Conservation (phyloP, 1,140 invertebrate species). For the Brachionus rotundiformis region DNA sequence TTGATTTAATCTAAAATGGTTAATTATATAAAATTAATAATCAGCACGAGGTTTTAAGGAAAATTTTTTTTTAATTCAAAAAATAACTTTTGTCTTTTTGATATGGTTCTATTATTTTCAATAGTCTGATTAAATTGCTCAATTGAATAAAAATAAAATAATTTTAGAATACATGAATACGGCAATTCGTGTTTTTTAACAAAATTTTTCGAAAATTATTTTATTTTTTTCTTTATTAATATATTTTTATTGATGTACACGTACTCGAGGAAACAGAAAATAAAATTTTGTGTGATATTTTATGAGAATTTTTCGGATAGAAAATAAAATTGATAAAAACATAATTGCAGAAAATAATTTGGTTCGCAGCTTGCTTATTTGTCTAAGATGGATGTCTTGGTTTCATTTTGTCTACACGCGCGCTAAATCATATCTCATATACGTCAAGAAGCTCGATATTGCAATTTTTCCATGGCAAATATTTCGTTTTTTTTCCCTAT, state of each 20-base stretch:
- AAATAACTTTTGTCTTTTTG: not conserved
- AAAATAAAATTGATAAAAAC: slow-evolving; percentile 14
- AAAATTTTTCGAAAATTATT: not conserved
- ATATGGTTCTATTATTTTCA: not conserved
- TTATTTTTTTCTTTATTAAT: too few species aligned
- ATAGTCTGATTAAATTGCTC: not conserved
- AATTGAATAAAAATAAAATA: not conserved
- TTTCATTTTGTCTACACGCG: not conserved
- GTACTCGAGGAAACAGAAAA: not conserved
- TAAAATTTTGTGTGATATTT: not conserved
- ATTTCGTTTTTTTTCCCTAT: not conserved
- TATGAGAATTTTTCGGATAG: not conserved
- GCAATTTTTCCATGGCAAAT: not conserved
- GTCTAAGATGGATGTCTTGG: not conserved
- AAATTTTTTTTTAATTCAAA: not conserved
- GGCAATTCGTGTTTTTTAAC: not conserved
- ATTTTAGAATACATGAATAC: not conserved
- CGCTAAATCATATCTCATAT: not conserved
- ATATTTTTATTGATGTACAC: not conserved
- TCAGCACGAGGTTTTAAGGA: not conserved
- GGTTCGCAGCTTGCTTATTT: not conserved
- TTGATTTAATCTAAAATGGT: not conserved
- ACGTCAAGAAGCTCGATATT: not conserved
- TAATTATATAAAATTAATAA: not conserved
- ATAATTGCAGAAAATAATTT: slow-evolving; percentile 4